Base-by-base conservation (phyloP, 2,888 invertebrate genomes). In the Andrena minutula region DNA sequence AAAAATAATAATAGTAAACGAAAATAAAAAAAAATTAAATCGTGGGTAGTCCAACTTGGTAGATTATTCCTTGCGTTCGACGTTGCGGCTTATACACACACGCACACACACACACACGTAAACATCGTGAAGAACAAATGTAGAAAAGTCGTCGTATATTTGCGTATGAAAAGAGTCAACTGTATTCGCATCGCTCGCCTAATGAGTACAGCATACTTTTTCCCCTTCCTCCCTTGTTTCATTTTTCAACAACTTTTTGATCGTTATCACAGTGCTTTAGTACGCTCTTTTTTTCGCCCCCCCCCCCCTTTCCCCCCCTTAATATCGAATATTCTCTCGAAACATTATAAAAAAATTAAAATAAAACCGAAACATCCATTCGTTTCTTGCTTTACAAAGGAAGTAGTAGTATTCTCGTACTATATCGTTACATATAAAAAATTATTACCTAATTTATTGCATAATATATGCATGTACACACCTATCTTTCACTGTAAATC, bases 191-290 rank as follows among this genome's bases (percentile, higher is more conserved):
- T 47, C 72, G 49, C 41, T 53, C 47, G 30, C 35, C 53, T 51
- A 35, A 65, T 60, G 69, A 75, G 32, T 69, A 41, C 23, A 35
- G 49, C 47, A 64, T 69, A 56, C 56, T 56, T 20, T 68, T 68
- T 56, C 56, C 12, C 20, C 12, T 47, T 20, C 35, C 28, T 20
- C n/a, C 23, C 47, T 5, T 3, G 12, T 53, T 41, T 47, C 16
- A 20, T 63, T 61, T 51, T 53, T 61, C 53, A 61, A 63, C 28
- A 56, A 47, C 28, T 74, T 77, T 68, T 76, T 76, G 47, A 78
- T 73, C 77, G 64, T 80, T 86, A 86, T 86, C 86, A 86, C 86
- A 86, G 86, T 73, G 69, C 76, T 82, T 82, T 82, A 83, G 83
- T 83, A 83, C 75, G 75, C 64, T 79, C 75, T 53, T 58, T 81